Evolutionary conservation across 2,888 invertebrate genomes (phyloP), one percentile per base, ranked within the genome.

Genomic region (Hyposoter didymator): DNA sequence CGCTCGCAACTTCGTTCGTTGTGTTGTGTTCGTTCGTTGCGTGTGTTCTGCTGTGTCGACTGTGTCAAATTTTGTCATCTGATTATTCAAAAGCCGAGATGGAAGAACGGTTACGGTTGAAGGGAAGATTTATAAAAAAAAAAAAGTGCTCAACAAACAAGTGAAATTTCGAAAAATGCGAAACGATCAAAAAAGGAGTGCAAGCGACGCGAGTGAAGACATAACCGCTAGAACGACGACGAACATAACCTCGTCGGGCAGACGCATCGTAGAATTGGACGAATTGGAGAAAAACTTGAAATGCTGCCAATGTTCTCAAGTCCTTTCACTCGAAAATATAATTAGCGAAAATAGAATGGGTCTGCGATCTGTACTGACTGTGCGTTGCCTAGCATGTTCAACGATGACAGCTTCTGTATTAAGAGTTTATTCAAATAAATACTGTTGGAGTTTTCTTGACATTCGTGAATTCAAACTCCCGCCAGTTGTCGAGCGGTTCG

Each of bases 351-450:
- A 66, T 19, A 66, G 43, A 66, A 39, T 66, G 43, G 66, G 66
- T 17, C 66, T 66, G 66, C 35, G 43, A 39, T 66, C 66, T 66
- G 12, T 66, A 39, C 43, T 66, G 66, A 66, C 66, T 66, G 66
- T 66, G 66, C 66, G 39, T 39, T 66, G 43, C 39, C 35, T 19
- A 39, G 7, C 39, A 39, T 66, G 66, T 66, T 66, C 47, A n/a
- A 17, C 45, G 14, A 39, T 45, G 76, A 83, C 83, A 66, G 45
- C n/a, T n/a, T n/a, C 22, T 67, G 83, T 83, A 35, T 43, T 73
- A 10, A 74, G 67, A 59, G 66, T 62, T 62, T 62, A 62, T 62
- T 62, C 12, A 14, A 28, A 62, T 28, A 62, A 62, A 62, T 28
- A 62, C 28, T 62, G 22, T 62, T 62, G 17, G 22, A 62, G 32